Percentiles rank a stretch among this genome's conserved stretches.
Conservation (phyloP, 2,797 vertebrate species). For the Enoplosus armatus region DNA sequence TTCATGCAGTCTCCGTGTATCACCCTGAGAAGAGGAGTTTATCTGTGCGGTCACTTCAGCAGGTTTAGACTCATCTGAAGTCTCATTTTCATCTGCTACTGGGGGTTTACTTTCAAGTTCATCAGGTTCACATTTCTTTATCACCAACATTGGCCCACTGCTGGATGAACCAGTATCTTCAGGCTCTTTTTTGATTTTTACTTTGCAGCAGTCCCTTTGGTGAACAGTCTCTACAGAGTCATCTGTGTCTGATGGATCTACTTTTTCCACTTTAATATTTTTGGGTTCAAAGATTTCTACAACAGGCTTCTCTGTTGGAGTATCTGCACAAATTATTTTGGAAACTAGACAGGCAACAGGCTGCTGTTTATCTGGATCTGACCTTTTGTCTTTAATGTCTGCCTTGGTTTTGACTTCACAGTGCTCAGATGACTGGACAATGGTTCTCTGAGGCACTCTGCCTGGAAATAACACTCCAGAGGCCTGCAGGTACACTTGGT, state of each 20-base stretch:
- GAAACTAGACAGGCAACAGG: slow-evolving; percentile 10
- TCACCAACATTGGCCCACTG: slow-evolving; percentile 78
- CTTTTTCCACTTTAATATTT: slow-evolving; percentile 78
- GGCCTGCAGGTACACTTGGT: slow-evolving; percentile 85
- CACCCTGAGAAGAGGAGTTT: slow-evolving; percentile 15
- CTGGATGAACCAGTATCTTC: slow-evolving; percentile 57
- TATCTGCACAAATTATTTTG: slow-evolving; percentile 24
- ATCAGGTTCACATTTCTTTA: slow-evolving; percentile 77
- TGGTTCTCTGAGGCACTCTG: slow-evolving; percentile 32
- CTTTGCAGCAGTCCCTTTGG: slow-evolving; percentile 37
- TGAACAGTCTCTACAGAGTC: slow-evolving; percentile 33
- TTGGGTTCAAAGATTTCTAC: slow-evolving; percentile 38
- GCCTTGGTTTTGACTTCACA: slow-evolving; percentile 50
- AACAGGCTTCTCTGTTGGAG: slow-evolving; percentile 28
- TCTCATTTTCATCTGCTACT: slow-evolving; percentile 37
- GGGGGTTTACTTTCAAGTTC: slow-evolving; percentile 57
- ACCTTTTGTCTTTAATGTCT: slow-evolving; percentile 46
- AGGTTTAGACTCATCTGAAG: slow-evolving; percentile 34
- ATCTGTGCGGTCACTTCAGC: slow-evolving; percentile 19
- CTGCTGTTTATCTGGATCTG: slow-evolving; percentile 33
- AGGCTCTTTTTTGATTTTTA: slow-evolving; percentile 70
- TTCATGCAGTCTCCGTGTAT: not conserved
- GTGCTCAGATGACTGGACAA: slow-evolving; percentile 22
- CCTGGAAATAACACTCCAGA: slow-evolving; percentile 60
- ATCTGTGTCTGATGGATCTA: slow-evolving; percentile 40